These are phyloP conservation scores for Erythrolamprus reginae DNA, from an alignment of 2,113 vertebrate genomes.

Conservation along the genomic window DNA sequence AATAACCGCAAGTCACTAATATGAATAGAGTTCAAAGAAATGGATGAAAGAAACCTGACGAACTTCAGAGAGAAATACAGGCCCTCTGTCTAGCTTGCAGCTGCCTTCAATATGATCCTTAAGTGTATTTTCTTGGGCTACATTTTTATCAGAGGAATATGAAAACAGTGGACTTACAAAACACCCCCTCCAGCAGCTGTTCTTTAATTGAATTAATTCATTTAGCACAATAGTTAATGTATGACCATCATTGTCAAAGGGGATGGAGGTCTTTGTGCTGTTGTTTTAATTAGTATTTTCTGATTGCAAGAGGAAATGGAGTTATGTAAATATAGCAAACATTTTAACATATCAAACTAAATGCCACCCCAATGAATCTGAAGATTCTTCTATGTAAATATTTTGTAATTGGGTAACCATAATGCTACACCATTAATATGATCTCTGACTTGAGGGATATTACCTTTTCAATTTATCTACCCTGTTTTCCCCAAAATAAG, in stretches of 20 bases:
- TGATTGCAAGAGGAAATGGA: neutral
- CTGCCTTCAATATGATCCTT: neutral
- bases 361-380: neutral
- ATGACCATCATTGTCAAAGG: neutral
- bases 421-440: neutral
- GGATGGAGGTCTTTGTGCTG: neutral
- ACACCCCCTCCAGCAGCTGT: slow-evolving; percentile 4
- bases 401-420: too few species aligned
- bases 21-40: neutral
- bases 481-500: too few species aligned
- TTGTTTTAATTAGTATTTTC: neutral
- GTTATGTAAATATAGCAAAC: neutral
- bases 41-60: neutral
- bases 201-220: slow-evolving; percentile 23
- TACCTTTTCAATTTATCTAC: neutral
- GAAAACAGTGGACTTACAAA: slow-evolving; percentile 15
- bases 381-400: neutral
- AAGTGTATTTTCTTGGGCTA: neutral
- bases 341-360: neutral
- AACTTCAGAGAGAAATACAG: neutral
- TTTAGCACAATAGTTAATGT: neutral
- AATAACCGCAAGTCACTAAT: neutral
- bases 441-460: neutral
- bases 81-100: neutral
- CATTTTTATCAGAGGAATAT: slow-evolving; percentile 9